Base-by-base conservation (phyloP, 2,888 invertebrate species). In the Drosophila greeni region DNA sequence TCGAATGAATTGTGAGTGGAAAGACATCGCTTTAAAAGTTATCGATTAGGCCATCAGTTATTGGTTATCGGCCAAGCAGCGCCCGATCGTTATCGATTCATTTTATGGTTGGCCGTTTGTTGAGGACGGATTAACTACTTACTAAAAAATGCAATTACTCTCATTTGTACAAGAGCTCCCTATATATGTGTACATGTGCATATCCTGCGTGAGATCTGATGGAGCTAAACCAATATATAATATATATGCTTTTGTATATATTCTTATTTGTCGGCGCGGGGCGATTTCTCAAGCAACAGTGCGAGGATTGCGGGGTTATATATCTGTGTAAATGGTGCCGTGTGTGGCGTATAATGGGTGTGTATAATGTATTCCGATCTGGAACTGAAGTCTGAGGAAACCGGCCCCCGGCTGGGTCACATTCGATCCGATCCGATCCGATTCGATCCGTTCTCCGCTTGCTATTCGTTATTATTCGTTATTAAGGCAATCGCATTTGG, bases 401-500 rank as follows among this genome's bases (percentile, higher is more conserved):
- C 49, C 64, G 49, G 64, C 64, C 18, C 61, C 62, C 62, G 33
- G 47, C 47, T 43, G 34, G 43, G 34, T 56, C 43, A n/a, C 29
- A 36, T 57, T 31, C 39, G 60, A 31, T 47, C 39, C 20, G 39
- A 47, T 47, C 45, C 8, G 31, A 29, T 24, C 20, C n/a, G n/a
- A n/a, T 20, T 20, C 7, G 6, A 31, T 23, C 33, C 33, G 31
- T 34, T 33, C 43, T 29, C 26, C 16, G 12, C 2, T 29, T 18
- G 29, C 6, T 61, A 43, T 43, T 18, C 24, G 23, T 14, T 61
- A 43, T 49, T 66, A 67, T 48, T 54, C 42, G 16, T 58, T 66
- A 62, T 68, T 67, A 67, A 67, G 66, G 66, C 66, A 67, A 67
- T 68, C 60, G 69, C 66, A 58, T 59, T 67, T 59, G 62, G 49